phyloP scores from a whole-genome alignment of 2,888 invertebrate genomes.

The Margaritifera margaritifera region DNA sequence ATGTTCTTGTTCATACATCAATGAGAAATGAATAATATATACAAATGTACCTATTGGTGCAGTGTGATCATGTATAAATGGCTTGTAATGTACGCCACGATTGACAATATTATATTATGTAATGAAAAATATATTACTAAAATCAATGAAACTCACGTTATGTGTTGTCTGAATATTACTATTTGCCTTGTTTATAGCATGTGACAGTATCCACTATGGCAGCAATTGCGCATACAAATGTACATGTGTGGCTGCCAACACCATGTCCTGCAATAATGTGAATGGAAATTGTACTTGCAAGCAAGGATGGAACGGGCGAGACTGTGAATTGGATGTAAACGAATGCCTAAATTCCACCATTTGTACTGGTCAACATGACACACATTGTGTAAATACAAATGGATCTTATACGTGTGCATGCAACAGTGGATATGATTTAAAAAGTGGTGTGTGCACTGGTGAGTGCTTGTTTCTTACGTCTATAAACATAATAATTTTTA shows the following conservation, averaged over 20 bases:
- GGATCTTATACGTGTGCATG: constrained; percentile 35
- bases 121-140: no score
- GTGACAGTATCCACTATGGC: constrained; percentile 20
- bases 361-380: constrained; percentile 20
- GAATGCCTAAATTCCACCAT: constrained; percentile 23
- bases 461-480: no score
- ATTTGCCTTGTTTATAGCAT: constrained; percentile 13
- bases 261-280: constrained; percentile 25
- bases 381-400: constrained; percentile 23
- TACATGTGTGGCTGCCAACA: constrained; percentile 22
- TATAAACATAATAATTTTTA: no score
- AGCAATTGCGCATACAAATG: constrained; percentile 22
- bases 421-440: constrained; percentile 24
- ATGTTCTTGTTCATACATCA: no score
- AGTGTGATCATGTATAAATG: no score
- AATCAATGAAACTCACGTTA: no score
- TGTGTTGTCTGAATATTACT: not conserved
- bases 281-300: constrained; percentile 33
- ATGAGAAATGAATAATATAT: no score
- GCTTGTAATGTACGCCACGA: no score
- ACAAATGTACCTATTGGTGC: no score
- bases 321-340: constrained; percentile 27
- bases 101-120: no score
- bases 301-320: constrained; percentile 27
- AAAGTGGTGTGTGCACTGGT: constrained; percentile 7